Conservation (phyloP, 2,113 vertebrate species). For the Caretta caretta region DNA sequence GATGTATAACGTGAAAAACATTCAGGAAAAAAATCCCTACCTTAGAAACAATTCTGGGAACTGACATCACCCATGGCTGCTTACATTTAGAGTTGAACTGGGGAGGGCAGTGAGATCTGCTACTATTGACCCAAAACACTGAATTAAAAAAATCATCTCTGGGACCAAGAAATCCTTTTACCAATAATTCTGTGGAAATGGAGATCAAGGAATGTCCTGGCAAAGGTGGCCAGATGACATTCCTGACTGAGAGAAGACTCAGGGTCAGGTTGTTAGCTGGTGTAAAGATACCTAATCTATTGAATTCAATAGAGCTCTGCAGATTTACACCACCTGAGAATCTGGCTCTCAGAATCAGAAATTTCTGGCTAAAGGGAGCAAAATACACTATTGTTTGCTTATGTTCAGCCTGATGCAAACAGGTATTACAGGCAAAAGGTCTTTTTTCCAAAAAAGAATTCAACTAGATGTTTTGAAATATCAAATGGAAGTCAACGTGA, state of each 20-base stretch:
- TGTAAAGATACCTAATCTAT: background rate
- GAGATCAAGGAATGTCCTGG: background rate
- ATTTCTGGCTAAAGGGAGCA: background rate
- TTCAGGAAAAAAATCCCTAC: background rate
- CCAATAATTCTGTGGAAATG: background rate
- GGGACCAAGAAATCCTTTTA: background rate
- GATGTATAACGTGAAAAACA: background rate
- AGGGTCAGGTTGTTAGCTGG: background rate
- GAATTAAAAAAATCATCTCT: background rate
- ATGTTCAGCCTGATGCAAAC: accelerated
- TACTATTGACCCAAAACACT: background rate
- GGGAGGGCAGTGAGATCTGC: background rate
- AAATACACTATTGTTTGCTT: background rate
- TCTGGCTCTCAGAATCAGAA: accelerated
- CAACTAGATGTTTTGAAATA: background rate
- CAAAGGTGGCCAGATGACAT: background rate
- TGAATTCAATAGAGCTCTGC: background rate
- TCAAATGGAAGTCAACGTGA: background rate
- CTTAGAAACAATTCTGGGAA: background rate
- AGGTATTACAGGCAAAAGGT: accelerated
- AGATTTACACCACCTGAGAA: accelerated
- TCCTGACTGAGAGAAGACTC: background rate
- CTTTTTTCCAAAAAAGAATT: background rate
- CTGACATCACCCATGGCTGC: background rate
- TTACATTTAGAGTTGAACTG: background rate